A percentile compares a stretch with the other conserved stretches of the same genome.
phyloP scores from a whole-genome alignment of 2,113 vertebrate species.

The Podarcis raffonei region DNA sequence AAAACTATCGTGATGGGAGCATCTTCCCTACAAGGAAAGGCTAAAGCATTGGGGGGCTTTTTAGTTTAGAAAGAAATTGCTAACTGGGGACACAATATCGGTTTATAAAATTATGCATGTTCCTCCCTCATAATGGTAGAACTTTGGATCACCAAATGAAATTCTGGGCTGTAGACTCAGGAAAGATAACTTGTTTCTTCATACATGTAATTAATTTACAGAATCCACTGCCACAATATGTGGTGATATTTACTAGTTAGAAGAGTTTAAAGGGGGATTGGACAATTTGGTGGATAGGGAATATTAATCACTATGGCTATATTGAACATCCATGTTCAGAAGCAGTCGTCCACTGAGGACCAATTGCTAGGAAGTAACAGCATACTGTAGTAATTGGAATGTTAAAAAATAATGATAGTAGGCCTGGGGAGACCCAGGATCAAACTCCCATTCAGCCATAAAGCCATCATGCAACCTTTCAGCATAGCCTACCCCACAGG shows the following conservation, averaged over 20 bases:
- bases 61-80: background rate
- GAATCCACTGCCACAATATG: too few relatives aligned
- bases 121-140: background rate
- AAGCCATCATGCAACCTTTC: background rate
- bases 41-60: background rate
- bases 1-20: background rate
- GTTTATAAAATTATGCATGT: background rate
- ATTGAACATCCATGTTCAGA: background rate
- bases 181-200: background rate
- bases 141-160: background rate
- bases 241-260: too few relatives aligned
- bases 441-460: background rate
- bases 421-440: background rate
- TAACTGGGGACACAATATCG: background rate
- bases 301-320: background rate
- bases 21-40: background rate
- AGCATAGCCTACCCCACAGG: background rate
- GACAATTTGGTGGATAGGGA: background rate
- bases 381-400: background rate
- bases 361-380: background rate
- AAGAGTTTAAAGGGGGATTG: too few relatives aligned
- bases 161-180: background rate
- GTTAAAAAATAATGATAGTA: too few relatives aligned
- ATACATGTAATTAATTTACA: background rate
- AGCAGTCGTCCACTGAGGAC: too few relatives aligned